Evolutionary conservation across 2,888 invertebrate genomes (phyloP), one percentile per base, ranked within the genome.

Genomic region (Orthonevra nobilis): DNA sequence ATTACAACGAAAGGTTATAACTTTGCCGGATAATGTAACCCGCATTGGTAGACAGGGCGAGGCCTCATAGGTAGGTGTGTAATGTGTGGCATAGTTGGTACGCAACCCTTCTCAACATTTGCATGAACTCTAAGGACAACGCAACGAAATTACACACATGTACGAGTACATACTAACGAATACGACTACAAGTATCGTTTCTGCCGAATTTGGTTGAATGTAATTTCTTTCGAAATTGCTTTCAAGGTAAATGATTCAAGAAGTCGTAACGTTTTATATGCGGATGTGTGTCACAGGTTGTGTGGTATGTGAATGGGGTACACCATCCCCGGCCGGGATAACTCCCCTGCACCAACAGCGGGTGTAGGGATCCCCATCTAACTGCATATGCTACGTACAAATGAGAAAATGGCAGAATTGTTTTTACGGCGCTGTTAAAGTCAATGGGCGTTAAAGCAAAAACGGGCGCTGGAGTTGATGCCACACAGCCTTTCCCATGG

Each of bases 221-320:
- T 79, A 79, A 79, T 79, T 79, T 79, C 79, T 79, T 79, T 79
- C 40, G 40, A 73, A 79, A 79, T 79, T 73, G 79, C 79, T 79
- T 79, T 73, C 73, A 79, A 79, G 79, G 79, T 79, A 79, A 79
- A 79, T 79, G 79, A 79, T 79, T 79, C 79, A 79, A 72, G 79
- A 79, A 79, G 79, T 79, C 79, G 73, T 79, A 73, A 79, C 64
- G 42, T 73, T 79, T 79, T 73, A 79, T 79, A 61, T 79, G 38
- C 66, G 61, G 36, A 68, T 68, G 61, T 79, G 38, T 64, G 61
- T 66, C 73, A 60, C 66, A 61, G 61, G 61, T 79, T 73, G 54
- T 56, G 46, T 23, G 61, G 50, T 48, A 42, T 44, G 42, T 9
- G n/a, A 20, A 12, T 46, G 52, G 58, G 50, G 40, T 28, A 42